These are phyloP conservation scores for Poeciliopsis occidentalis DNA, from an alignment of 2,113 vertebrate species.

Conservation along the genomic window DNA sequence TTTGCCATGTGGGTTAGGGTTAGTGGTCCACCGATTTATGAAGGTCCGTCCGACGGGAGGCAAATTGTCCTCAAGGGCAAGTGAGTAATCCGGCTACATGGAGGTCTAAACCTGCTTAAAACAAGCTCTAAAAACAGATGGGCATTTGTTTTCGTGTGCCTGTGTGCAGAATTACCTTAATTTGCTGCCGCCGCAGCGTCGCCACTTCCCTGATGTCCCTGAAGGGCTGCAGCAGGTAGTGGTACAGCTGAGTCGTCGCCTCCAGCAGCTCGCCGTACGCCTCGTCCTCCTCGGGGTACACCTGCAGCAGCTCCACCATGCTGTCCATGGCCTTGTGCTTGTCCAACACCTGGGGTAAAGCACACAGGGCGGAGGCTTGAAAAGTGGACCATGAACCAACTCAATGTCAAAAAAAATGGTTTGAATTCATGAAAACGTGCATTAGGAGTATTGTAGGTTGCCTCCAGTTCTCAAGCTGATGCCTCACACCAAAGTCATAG, in stretches of 20 bases:
- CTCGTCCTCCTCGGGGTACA: slow-evolving; percentile 94
- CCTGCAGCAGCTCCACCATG: slow-evolving; percentile 94
- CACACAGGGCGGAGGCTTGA: neutral
- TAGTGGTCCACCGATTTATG: neutral
- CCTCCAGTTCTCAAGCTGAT: too few species aligned
- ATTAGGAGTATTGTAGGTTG: neutral
- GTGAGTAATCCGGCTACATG: slow-evolving; percentile 16
- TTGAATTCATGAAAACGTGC: too few species aligned
- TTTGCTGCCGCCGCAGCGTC: slow-evolving; percentile 95
- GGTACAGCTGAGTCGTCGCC: slow-evolving; percentile 94
- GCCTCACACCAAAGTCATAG: too few species aligned
- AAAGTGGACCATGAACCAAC: neutral
- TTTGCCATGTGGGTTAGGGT: neutral
- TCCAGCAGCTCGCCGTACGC: slow-evolving; percentile 89
- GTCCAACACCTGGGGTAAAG: slow-evolving; percentile 87
- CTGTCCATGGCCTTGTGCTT: slow-evolving; percentile 91
- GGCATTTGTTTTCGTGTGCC: slow-evolving; percentile 33
- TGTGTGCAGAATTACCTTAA: slow-evolving; percentile 86
- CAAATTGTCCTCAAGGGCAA: slow-evolving; percentile 20
- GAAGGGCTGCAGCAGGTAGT: slow-evolving; percentile 96
- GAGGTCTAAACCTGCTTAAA: slow-evolving; percentile 53
- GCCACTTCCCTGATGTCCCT: slow-evolving; percentile 97
- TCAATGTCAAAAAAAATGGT: too few species aligned
- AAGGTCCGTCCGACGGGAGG: neutral
- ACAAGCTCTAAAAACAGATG: slow-evolving; percentile 58